Evolutionary conservation across 2,797 vertebrate genomes (phyloP), one percentile per base, ranked within the genome.

Genomic region (Megalops cyprinoides): DNA sequence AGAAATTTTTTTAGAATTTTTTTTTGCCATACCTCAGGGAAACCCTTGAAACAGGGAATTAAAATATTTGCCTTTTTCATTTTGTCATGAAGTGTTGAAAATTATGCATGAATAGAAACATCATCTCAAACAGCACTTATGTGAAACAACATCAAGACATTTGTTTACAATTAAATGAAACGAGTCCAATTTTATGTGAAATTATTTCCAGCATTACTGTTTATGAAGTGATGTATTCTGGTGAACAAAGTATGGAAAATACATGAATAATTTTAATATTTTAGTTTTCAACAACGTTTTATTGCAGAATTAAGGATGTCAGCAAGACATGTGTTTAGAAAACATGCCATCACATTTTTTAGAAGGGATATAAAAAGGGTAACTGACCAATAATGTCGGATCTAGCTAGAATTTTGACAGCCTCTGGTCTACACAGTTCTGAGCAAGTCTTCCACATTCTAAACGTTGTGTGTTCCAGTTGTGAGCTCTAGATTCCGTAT

Each of bases 401-500:
- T 85, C 78, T 87, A 87, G 82, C 86, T 87, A 83, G 84, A 55
- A 85, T 79, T 83, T 84, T 85, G 79, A 86, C 85, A 80, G 79
- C 82, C 60, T 87, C 84, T 76, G 84, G 83, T 83, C 79, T 85
- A 85, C 76, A 84, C 75, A 80, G 76, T 77, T 87, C 81, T 83
- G 87, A 75, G 84, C 80, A 84, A 80, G 80, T 86, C 84, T 84
- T 82, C 81, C 81, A 83, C 82, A 86, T 82, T 81, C 76, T 84
- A 85, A 81, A 56, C 49, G 80, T 49, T 83, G 62, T 84, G 81
- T 76, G 60, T 49, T 76, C 76, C 53, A 56, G 39, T 28, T 80
- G 56, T 81, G 78, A 84, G 56, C 58, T 81, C 78, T 86, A 82
- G 79, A 82, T 81, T 79, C 73, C 77, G 75, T 75, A n/a, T 37